These are phyloP conservation scores for Drosophila rellima DNA, from an alignment of 2,888 invertebrate genomes.

Conservation along the genomic window DNA sequence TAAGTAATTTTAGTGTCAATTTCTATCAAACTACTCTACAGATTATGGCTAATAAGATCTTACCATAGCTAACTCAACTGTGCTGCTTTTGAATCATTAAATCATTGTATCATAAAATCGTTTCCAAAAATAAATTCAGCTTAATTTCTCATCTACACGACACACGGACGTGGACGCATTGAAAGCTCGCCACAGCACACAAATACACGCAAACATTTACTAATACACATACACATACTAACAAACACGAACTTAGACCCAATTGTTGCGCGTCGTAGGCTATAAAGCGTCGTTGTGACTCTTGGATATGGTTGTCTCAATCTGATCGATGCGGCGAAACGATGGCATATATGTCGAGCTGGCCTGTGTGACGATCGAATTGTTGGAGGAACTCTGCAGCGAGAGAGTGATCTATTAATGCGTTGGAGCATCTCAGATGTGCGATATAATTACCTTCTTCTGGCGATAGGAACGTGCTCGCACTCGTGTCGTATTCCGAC, in stretches of 20 bases:
- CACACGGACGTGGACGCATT: conserved; percentile 2
- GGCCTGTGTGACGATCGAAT: conserved; percentile 83
- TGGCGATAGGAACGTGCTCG: conserved; percentile 85
- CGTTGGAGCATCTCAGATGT: neutral
- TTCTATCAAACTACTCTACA: conserved; percentile 14
- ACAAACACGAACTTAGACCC: conserved; percentile 66
- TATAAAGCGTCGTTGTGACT: conserved; percentile 84
- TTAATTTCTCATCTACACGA: conserved; percentile 19
- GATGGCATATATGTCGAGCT: conserved; percentile 84
- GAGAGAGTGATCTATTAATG: conserved; percentile 17
- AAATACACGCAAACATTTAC: conserved; percentile 16
- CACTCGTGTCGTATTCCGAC: conserved; percentile 88
- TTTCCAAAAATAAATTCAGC: conserved; percentile 72
- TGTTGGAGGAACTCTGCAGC: conserved; percentile 84
- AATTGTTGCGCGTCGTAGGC: conserved; percentile 72
- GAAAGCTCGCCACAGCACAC: conserved; percentile 7
- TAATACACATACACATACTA: conserved; percentile 16
- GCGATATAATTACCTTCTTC: conserved; percentile 81
- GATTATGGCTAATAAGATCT: conserved; percentile 16
- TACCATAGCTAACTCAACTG: conserved; percentile 1
- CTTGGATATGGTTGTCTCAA: conserved; percentile 82
- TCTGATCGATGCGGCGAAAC: conserved; percentile 84
- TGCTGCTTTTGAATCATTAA: conserved; percentile 12
- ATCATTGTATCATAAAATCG: conserved; percentile 48
- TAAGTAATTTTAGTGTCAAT: conserved; percentile 21